Conservation (phyloP, 2,888 invertebrate genomes). For the Parnassius apollo region DNA sequence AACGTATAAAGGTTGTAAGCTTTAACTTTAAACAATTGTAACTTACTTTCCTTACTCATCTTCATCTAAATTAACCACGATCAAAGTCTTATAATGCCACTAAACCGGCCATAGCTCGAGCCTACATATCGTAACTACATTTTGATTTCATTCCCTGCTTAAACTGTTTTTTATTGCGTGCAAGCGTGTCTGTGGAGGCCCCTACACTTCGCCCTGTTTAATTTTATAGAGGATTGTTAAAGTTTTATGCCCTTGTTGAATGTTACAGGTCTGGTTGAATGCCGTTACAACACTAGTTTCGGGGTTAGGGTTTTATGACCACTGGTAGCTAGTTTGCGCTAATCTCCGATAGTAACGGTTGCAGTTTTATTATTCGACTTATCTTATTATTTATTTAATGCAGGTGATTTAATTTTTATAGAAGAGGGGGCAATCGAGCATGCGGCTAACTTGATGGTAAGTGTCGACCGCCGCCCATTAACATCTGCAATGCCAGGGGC, state of each 20-base stretch:
- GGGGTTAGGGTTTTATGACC: slow-evolving; percentile 16
- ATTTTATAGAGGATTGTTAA: slow-evolving; percentile 28
- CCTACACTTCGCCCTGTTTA: slow-evolving; percentile 19
- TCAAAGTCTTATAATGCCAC: no score
- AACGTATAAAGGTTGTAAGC: no score
- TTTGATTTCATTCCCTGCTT: slow-evolving; percentile 11
- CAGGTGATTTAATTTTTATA: no score
- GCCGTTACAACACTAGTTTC: slow-evolving; percentile 27
- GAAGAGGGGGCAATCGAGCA: no score
- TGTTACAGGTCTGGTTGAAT: slow-evolving; percentile 13
- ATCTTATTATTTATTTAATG: no score
- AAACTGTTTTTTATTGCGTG: slow-evolving; percentile 29
- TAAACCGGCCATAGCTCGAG: no score
- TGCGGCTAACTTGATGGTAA: no score
- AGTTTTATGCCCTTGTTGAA: slow-evolving; percentile 25
- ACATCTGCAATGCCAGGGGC: no score
- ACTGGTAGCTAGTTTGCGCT: background rate
- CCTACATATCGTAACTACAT: background rate
- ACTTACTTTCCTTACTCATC: no score
- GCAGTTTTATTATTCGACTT: background rate
- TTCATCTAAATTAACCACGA: no score
- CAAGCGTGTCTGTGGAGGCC: slow-evolving; percentile 15
- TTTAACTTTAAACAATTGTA: no score
- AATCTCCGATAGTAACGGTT: background rate
- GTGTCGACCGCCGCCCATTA: no score